phyloP scores from a whole-genome alignment of 2,113 vertebrate genomes.

The Laticauda laticaudata region DNA sequence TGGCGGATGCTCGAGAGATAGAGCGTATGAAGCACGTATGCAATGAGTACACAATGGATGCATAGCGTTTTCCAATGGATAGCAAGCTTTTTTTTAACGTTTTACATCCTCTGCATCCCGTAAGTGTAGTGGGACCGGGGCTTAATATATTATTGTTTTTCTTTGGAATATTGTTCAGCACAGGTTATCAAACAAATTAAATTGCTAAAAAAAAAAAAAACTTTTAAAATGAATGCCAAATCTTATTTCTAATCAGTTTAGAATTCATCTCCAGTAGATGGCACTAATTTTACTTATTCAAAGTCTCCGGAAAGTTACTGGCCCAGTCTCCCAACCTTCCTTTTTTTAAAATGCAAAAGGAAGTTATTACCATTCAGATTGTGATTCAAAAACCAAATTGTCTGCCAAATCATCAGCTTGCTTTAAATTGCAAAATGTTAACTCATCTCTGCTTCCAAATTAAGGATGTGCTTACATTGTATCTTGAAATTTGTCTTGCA shows the following conservation, averaged over 20 bases:
- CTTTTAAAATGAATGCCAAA: not conserved
- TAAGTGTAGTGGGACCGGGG: no score
- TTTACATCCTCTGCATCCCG: no score
- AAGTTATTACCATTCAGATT: not conserved
- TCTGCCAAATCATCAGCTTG: not conserved
- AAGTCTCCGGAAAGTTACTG: not conserved
- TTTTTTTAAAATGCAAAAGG: not conserved
- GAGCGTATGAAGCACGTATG: no score
- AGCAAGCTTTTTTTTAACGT: no score
- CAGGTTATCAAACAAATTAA: not conserved
- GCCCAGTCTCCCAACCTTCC: not conserved
- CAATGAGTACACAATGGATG: no score
- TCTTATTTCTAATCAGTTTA: not conserved
- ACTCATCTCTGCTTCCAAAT: not conserved
- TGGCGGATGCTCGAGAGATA: no score
- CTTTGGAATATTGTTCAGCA: not conserved
- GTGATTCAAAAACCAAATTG: not conserved
- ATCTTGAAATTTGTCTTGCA: not conserved
- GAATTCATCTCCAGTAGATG: constrained; percentile 59
- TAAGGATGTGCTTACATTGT: not conserved
- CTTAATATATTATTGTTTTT: not conserved
- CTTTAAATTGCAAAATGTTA: not conserved
- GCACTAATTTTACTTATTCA: constrained; percentile 61
- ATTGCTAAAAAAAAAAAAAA: not conserved
- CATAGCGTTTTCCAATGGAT: no score